phyloP scores from a whole-genome alignment of 2,888 invertebrate species.

The Odontocerum albicorne region DNA sequence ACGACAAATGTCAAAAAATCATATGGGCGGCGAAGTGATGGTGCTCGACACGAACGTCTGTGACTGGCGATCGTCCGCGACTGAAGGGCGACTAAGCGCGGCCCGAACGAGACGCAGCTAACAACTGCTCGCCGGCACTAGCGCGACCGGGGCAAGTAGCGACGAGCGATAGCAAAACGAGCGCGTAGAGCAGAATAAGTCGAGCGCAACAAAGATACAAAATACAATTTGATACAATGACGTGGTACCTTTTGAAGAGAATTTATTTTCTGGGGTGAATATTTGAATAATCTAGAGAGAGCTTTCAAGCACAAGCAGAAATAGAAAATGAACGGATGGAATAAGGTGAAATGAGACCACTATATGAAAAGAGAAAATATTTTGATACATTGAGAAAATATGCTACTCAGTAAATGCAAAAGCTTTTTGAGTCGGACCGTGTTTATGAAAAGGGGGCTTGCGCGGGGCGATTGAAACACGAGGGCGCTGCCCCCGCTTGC shows the following conservation, averaged over 20 bases:
- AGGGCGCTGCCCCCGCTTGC: constrained; percentile 20
- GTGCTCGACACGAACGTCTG: constrained; percentile 4
- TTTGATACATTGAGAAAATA: too few relatives aligned
- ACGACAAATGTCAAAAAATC: constrained; percentile 31
- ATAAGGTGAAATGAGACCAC: background rate
- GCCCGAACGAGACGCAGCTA: constrained; percentile 20
- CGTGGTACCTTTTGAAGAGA: too few relatives aligned
- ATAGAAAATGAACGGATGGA: background rate
- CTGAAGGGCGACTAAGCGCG: constrained; percentile 21
- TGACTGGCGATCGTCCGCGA: constrained; percentile 23
- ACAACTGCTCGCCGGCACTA: constrained; percentile 12
- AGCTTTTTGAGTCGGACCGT: too few relatives aligned
- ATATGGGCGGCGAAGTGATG: constrained; percentile 12
- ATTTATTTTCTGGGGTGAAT: too few relatives aligned
- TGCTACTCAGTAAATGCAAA: too few relatives aligned
- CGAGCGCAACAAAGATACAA: too few relatives aligned
- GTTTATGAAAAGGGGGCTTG: too few relatives aligned
- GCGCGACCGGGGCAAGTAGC: constrained; percentile 4
- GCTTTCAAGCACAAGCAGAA: constrained; percentile 1
- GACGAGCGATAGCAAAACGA: too few relatives aligned
- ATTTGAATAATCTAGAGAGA: too few relatives aligned
- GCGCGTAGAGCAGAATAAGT: too few relatives aligned
- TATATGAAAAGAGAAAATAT: background rate
- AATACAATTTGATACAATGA: too few relatives aligned
- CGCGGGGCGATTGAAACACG: too few relatives aligned